A percentile compares a stretch with the other conserved stretches of the same genome.
Conservation (phyloP, 2,888 invertebrate genomes). For the Tetanocera ferruginea region DNA sequence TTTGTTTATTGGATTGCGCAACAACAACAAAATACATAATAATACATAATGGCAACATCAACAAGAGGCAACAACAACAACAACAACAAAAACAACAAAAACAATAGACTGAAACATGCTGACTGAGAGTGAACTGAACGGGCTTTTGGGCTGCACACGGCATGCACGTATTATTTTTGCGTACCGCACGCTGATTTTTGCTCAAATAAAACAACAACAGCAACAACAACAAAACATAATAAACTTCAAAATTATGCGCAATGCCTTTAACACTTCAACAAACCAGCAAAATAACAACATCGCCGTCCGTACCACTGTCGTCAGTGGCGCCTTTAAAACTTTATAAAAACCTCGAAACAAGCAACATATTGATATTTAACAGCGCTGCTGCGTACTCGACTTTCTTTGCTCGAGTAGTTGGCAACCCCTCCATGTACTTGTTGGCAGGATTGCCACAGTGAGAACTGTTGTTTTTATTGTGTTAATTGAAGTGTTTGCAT, state of each 20-base stretch:
- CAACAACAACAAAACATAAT: not conserved
- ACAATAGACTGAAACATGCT: not conserved
- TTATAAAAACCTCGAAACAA: not conserved
- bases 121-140: too few relatives aligned
- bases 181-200: not conserved
- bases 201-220: not conserved
- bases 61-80: not conserved
- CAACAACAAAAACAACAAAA: not conserved
- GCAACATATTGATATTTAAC: not conserved
- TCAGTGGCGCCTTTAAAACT: constrained; percentile 1
- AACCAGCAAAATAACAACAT: not conserved
- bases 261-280: constrained; percentile 7
- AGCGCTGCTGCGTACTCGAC: constrained; percentile 15
- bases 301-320: not conserved
- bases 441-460: not conserved
- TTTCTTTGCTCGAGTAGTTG: not conserved
- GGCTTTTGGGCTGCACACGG: not conserved
- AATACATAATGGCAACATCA: not conserved
- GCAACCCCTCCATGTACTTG: not conserved
- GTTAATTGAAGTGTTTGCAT: constrained; percentile 16
- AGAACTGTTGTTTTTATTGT: not conserved
- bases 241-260: constrained; percentile 5
- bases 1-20: constrained; percentile 59
- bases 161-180: not conserved
- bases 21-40: not conserved